A percentile compares a stretch with the other conserved stretches of the same genome.
These are phyloP conservation scores for Aspidiotus destructor DNA, from an alignment of 2,888 invertebrate genomes.

Conservation along the genomic window DNA sequence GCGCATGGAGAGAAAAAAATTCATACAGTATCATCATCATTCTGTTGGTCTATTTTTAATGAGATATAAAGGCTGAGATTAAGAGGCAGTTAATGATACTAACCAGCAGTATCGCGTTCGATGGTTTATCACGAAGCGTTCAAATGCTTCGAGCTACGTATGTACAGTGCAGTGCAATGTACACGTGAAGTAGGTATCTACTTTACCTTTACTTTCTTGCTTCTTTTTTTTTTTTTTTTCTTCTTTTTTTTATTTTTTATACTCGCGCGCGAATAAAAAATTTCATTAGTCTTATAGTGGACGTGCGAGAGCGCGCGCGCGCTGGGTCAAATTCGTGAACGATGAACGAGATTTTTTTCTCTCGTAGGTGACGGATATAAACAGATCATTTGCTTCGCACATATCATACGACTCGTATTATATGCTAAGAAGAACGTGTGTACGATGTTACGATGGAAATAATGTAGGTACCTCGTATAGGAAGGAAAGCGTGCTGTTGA, in stretches of 20 bases:
- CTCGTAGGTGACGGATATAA: background rate
- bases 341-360: slow-evolving; percentile 2
- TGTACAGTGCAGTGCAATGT: too few relatives aligned
- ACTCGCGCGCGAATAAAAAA: background rate
- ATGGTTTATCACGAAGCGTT: slow-evolving; percentile 18
- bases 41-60: slow-evolving; percentile 16
- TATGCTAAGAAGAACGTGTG: too few relatives aligned
- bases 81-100: slow-evolving; percentile 13
- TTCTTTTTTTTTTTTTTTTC: slow-evolving; percentile 4
- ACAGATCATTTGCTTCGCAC: background rate
- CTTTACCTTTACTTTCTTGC: slow-evolving; percentile 11
- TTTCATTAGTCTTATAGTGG: too few relatives aligned
- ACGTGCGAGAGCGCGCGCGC: background rate
- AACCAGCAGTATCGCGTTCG: background rate
- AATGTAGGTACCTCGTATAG: too few relatives aligned
- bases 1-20: background rate
- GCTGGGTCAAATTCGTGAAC: slow-evolving; percentile 13
- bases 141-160: slow-evolving; percentile 10
- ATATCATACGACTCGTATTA: too few relatives aligned
- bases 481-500: too few relatives aligned
- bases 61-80: slow-evolving; percentile 14
- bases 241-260: background rate
- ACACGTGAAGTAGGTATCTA: too few relatives aligned
- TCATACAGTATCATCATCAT: slow-evolving; percentile 15
- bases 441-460: too few relatives aligned